Conservation (phyloP, 2,888 invertebrate species). For the Ectobius pallidus region DNA sequence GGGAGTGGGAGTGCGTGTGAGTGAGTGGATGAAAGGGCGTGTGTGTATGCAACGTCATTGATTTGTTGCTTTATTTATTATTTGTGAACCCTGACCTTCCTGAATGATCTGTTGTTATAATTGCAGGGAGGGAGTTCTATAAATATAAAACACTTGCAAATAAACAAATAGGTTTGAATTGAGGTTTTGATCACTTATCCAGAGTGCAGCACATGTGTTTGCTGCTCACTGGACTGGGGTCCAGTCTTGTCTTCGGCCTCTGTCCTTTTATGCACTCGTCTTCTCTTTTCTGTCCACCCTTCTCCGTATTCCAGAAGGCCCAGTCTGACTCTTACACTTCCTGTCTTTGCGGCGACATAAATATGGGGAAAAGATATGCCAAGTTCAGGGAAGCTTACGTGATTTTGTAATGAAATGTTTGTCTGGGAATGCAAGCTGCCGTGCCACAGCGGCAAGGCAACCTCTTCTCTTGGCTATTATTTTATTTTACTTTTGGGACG, state of each 20-base stretch:
- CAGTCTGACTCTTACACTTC: slow-evolving; percentile 12
- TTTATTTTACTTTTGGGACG: not conserved
- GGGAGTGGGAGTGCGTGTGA: slow-evolving; percentile 30
- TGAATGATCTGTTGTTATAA: slow-evolving; percentile 16
- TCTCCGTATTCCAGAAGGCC: slow-evolving; percentile 13
- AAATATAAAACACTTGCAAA: not conserved
- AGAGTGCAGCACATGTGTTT: slow-evolving; percentile 40
- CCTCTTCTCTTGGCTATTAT: not conserved
- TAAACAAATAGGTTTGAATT: not conserved
- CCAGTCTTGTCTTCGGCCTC: slow-evolving; percentile 39
- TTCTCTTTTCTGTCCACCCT: slow-evolving; percentile 40
- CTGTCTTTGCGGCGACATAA: not conserved
- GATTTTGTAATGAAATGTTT: slow-evolving; percentile 5
- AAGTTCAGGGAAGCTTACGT: not conserved
- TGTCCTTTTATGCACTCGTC: slow-evolving; percentile 41
- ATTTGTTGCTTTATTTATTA: slow-evolving; percentile 25
- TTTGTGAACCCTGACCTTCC: not conserved
- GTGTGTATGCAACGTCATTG: slow-evolving; percentile 10
- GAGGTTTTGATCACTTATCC: slow-evolving; percentile 12
- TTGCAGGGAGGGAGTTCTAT: slow-evolving; percentile 21
- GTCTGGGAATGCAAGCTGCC: slow-evolving; percentile 13
- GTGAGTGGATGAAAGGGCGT: slow-evolving; percentile 7
- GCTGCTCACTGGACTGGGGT: slow-evolving; percentile 37
- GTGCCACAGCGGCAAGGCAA: not conserved
- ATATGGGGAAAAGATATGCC: slow-evolving; percentile 11